Percentiles rank a stretch among this genome's conserved stretches.
Conservation (phyloP, 2,113 vertebrate genomes). For the Fukomys damarensis region DNA sequence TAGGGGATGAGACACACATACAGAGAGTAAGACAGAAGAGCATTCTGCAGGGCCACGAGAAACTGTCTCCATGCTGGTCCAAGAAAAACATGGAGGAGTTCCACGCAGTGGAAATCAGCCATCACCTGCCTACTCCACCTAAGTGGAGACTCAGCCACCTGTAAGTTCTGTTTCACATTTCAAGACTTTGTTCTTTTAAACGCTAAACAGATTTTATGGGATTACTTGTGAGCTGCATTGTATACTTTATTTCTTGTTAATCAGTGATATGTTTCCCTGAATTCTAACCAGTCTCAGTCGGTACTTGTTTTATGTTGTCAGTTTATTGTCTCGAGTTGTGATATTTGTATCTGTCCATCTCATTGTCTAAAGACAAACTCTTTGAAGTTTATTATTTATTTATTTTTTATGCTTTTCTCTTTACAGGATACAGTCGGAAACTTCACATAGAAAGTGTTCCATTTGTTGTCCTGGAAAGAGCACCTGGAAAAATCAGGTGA, state of each 20-base stretch:
- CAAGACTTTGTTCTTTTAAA: neutral
- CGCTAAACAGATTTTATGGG: neutral
- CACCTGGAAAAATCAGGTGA: neutral
- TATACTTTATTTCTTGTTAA: neutral
- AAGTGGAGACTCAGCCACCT: neutral
- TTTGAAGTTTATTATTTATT: neutral
- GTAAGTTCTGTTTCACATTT: neutral
- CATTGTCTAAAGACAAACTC: neutral
- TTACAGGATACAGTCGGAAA: neutral
- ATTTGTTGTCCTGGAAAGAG: neutral
- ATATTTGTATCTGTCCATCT: neutral
- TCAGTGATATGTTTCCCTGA: neutral
- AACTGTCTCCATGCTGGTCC: rapidly evolving
- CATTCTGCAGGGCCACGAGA: rapidly evolving
- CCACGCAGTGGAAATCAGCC: rapidly evolving
- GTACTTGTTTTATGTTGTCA: neutral
- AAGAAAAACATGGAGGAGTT: neutral
- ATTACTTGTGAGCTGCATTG: neutral
- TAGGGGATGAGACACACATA: neutral
- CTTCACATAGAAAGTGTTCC: neutral
- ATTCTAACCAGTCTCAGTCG: neutral
- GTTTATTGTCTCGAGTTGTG: neutral
- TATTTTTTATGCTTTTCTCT: neutral
- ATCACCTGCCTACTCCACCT: neutral
- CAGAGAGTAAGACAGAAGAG: neutral